These are phyloP conservation scores for Graphium colonna DNA, from an alignment of 2,888 invertebrate genomes.

Conservation along the genomic window DNA sequence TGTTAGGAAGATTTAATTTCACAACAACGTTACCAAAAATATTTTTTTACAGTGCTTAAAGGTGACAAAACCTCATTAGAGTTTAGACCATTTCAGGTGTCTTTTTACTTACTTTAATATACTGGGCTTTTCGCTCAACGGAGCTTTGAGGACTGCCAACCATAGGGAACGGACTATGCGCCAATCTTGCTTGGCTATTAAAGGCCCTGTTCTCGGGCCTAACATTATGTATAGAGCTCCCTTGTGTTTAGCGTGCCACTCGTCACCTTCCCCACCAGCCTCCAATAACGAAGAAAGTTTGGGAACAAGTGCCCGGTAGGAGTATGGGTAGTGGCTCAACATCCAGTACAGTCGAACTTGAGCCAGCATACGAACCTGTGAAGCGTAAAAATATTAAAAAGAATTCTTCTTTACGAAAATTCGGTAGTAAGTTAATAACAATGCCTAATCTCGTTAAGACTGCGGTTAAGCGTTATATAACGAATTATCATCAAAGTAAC, in stretches of 20 bases:
- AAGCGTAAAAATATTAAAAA: background rate
- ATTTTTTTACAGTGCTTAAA: too few relatives aligned
- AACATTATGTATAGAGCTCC: slow-evolving; percentile 89
- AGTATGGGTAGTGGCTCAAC: slow-evolving; percentile 84
- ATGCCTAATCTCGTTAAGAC: too few relatives aligned
- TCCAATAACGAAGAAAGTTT: slow-evolving; percentile 80
- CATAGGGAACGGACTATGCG: slow-evolving; percentile 84
- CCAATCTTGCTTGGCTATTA: slow-evolving; percentile 89
- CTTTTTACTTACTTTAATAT: slow-evolving; percentile 79
- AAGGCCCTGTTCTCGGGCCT: slow-evolving; percentile 82
- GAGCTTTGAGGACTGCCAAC: slow-evolving; percentile 88
- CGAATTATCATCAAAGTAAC: too few relatives aligned
- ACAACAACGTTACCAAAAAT: too few relatives aligned
- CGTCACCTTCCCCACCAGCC: slow-evolving; percentile 67
- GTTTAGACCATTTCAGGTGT: too few relatives aligned
- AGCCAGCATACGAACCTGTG: slow-evolving; percentile 81
- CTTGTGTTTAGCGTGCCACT: slow-evolving; percentile 68
- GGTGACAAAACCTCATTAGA: too few relatives aligned
- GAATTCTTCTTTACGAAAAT: too few relatives aligned
- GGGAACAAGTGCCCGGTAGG: slow-evolving; percentile 84
- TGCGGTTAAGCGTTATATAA: too few relatives aligned
- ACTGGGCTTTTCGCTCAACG: slow-evolving; percentile 92
- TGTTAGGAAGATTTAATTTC: too few relatives aligned
- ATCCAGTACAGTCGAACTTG: slow-evolving; percentile 83
- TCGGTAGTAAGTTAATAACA: too few relatives aligned